phyloP scores from a whole-genome alignment of 1,140 invertebrate genomes.

The Spodoptera frugiperda region DNA sequence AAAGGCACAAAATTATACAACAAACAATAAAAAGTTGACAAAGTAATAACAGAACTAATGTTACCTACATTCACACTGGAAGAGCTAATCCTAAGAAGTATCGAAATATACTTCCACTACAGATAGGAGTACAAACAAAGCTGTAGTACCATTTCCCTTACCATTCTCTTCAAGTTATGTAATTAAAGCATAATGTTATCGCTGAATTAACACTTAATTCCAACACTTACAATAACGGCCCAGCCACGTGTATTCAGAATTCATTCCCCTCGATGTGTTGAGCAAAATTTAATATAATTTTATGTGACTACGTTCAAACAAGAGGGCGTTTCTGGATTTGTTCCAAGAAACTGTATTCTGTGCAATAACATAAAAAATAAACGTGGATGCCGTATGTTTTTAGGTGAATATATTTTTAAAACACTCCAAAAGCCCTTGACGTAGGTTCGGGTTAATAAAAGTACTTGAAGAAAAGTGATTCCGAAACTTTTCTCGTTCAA shows the following conservation, averaged over 20 bases:
- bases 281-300: conserved; percentile 42
- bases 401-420: conserved; percentile 17
- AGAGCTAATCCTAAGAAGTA: too few species aligned
- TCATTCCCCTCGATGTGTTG: conserved; percentile 16
- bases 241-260: conserved; percentile 33
- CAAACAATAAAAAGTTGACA: too few species aligned
- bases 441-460: conserved; percentile 26
- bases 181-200: conserved; percentile 2
- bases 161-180: neutral
- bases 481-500: neutral
- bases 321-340: conserved; percentile 43
- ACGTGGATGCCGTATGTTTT: neutral
- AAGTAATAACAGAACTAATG: too few species aligned
- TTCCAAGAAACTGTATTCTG: conserved; percentile 37
- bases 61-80: too few species aligned
- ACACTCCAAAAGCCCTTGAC: neutral
- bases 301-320: conserved; percentile 36
- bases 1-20: too few species aligned
- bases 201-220: conserved; percentile 18
- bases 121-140: too few species aligned
- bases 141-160: too few species aligned
- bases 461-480: neutral
- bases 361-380: conserved; percentile 29
- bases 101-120: too few species aligned
- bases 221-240: conserved; percentile 22